Conservation (phyloP, 2,113 vertebrate genomes). For the Pithys albifrons region DNA sequence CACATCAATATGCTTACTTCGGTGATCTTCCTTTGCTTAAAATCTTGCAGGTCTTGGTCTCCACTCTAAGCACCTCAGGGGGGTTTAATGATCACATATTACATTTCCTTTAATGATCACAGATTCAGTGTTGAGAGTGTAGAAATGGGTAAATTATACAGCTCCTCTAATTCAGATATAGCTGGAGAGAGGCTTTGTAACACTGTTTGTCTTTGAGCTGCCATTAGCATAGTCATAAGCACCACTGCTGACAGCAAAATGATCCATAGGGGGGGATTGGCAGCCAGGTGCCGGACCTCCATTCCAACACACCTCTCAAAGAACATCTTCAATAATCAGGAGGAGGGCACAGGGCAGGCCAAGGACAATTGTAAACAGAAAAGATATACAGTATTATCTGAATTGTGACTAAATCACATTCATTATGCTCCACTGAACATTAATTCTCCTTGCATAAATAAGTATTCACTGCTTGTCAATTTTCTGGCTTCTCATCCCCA, state of each 20-base stretch:
- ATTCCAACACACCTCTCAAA: background rate
- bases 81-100: background rate
- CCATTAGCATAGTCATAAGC: background rate
- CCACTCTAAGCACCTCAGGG: background rate
- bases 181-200: background rate
- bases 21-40: background rate
- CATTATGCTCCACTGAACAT: background rate
- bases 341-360: background rate
- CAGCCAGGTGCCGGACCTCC: background rate
- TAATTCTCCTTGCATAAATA: background rate
- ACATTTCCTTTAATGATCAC: background rate
- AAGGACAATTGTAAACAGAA: background rate
- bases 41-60: background rate
- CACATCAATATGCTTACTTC: background rate
- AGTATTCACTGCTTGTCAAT: background rate
- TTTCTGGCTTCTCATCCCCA: background rate
- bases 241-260: background rate
- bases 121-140: background rate
- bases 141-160: background rate
- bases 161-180: background rate
- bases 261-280: background rate
- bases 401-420: background rate
- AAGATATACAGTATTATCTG: background rate
- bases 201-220: background rate
- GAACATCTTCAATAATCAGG: background rate